Evolutionary conservation across 2,113 vertebrate genomes (phyloP), one percentile per base, ranked within the genome.

Genomic region (Rhinichthys klamathensis): DNA sequence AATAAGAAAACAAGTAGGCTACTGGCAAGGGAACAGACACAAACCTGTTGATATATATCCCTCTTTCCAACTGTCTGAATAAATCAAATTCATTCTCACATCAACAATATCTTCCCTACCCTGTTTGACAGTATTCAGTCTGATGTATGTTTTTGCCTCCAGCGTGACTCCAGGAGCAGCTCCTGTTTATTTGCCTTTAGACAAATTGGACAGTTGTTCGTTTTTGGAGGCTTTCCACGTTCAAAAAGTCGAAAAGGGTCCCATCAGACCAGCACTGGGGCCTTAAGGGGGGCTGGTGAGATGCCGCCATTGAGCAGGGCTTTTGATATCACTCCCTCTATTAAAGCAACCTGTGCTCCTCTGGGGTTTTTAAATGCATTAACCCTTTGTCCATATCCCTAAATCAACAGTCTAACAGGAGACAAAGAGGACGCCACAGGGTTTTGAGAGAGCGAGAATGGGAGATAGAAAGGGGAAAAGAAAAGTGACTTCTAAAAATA

Each of bases 401-500:
- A 72, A 83, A 83, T 83, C 75, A 54, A 32, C 54, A 60, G 56
- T 69, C 67, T 35, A 67, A 85, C 79, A 51, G 46, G 60, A 84
- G 87, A 80, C 73, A 44, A 56, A 86, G 88, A 80, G 79, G 77
- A 82, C 30, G 65, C 65, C 38, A 41, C 58, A 72, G 79, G 63
- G 67, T 80, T 84, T 3, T 27, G 12, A 65, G 27, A 75, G 67
- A 44, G 51, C 3, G 46, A 44, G 27, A 79, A 70, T 4, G 35
- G 12, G 46, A 44, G 51, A 3, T 35, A 44, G 27, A 79, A 70
- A 15, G 35, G 8, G 46, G 41, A 58, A 67, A 70, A 46, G 69
- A 82, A 79, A 86, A 82, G 41, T 65, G 75, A 6, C 18, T 25
- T 67, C 83, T 88, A 88, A 87, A 88, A 88, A 90, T 88, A 88